These are phyloP conservation scores for Nilaparvata lugens DNA, from an alignment of 1,140 invertebrate genomes.

Conservation along the genomic window DNA sequence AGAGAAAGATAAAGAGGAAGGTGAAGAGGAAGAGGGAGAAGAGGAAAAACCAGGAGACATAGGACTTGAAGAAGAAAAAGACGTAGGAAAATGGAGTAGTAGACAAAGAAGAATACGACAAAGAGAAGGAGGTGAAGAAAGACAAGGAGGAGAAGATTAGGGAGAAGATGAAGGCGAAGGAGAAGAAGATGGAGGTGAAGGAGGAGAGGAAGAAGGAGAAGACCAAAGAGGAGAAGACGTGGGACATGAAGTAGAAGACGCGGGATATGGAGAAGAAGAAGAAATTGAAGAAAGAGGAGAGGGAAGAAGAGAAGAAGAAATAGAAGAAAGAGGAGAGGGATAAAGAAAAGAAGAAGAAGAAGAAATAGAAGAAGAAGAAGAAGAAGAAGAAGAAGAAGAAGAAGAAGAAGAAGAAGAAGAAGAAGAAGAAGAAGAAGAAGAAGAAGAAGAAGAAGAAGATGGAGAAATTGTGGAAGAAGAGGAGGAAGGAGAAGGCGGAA, in stretches of 20 bases:
- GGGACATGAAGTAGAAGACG: no score
- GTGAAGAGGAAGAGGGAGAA: neutral
- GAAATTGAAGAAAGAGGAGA: no score
- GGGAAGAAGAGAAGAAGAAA: neutral
- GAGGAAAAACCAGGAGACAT: no score
- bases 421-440: neutral
- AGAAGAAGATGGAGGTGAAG: neutral
- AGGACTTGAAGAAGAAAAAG: no score
- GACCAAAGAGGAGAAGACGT: no score
- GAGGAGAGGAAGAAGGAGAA: neutral
- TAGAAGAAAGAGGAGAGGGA: neutral
- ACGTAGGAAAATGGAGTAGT: no score
- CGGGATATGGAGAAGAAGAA: no score
- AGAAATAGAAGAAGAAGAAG: neutral
- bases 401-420: neutral
- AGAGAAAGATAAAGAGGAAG: no score
- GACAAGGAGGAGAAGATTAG: no score
- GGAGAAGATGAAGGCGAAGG: neutral
- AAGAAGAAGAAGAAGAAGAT: neutral
- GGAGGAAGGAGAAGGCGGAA: no score
- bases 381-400: neutral
- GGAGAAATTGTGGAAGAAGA: neutral
- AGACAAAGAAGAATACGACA: neutral
- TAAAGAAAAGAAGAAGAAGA: neutral
- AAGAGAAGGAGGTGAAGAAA: no score